Percentiles rank a stretch among this genome's conserved stretches.
These are phyloP conservation scores for Cydia splendana DNA, from an alignment of 1,140 invertebrate species.

Conservation along the genomic window DNA sequence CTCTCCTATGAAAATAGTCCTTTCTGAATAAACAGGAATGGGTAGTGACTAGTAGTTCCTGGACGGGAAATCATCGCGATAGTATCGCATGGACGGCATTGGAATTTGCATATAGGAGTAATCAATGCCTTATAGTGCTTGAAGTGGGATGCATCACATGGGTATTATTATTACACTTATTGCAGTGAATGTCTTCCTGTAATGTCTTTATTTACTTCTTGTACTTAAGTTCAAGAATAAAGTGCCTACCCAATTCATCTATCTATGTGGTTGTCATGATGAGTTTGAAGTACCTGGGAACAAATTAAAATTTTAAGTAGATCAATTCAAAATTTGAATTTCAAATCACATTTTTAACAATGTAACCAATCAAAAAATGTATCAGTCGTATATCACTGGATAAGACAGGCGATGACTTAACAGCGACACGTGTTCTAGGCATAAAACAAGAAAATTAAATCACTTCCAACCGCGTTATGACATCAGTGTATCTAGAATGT, in stretches of 20 bases:
- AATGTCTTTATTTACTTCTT: background rate
- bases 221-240: too few species aligned
- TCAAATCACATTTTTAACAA: background rate
- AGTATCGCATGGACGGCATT: background rate
- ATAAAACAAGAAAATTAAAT: constrained; percentile 26
- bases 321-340: background rate
- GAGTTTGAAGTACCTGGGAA: background rate
- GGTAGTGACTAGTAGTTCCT: background rate
- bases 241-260: too few species aligned
- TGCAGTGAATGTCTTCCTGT: background rate
- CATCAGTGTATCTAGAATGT: constrained; percentile 19
- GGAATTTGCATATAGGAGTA: constrained; percentile 16
- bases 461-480: constrained; percentile 20
- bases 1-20: constrained; percentile 12
- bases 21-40: constrained; percentile 4
- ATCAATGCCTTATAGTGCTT: constrained; percentile 4
- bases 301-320: too few species aligned
- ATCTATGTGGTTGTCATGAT: background rate
- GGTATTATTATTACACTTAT: background rate
- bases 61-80: background rate
- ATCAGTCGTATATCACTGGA: background rate
- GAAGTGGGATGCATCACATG: background rate
- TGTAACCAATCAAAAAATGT: background rate
- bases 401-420: constrained; percentile 27
- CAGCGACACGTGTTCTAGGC: constrained; percentile 16